Evolutionary conservation across 2,113 vertebrate genomes (phyloP).

Genomic region (Oplegnathus fasciatus): DNA sequence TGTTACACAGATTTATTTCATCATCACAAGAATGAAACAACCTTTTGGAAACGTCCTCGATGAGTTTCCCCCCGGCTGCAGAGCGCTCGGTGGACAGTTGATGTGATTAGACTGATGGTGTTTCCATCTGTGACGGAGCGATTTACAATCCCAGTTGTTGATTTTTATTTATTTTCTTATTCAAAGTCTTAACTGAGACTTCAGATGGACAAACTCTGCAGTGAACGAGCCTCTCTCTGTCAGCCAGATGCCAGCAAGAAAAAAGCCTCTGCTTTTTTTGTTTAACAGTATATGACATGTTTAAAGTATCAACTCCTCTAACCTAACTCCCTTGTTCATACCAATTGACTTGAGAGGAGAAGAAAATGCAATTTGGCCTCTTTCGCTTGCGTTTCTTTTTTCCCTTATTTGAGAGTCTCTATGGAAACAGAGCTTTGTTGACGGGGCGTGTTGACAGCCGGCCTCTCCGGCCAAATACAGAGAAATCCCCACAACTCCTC

Average conservation of each 20-base stretch:
- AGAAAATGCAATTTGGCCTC: slow-evolving; percentile 64
- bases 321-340: slow-evolving; percentile 59
- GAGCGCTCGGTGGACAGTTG: slow-evolving; percentile 25
- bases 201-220: slow-evolving; percentile 5
- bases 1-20: slow-evolving; percentile 29
- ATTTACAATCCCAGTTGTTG: slow-evolving; percentile 46
- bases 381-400: slow-evolving; percentile 22
- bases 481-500: slow-evolving; percentile 68
- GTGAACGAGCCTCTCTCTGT: background rate
- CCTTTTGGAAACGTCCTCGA: slow-evolving; percentile 21
- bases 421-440: slow-evolving; percentile 71
- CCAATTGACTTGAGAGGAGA: slow-evolving; percentile 47
- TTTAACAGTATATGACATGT: slow-evolving; percentile 47
- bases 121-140: slow-evolving; percentile 49
- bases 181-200: background rate
- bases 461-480: slow-evolving; percentile 59
- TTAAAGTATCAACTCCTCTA: slow-evolving; percentile 63
- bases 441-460: slow-evolving; percentile 72
- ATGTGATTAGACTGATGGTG: slow-evolving; percentile 53
- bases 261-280: background rate
- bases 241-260: background rate
- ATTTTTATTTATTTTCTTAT: slow-evolving; percentile 10
- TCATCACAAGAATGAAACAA: slow-evolving; percentile 41
- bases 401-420: slow-evolving; percentile 63
- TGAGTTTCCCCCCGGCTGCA: too few relatives aligned